phyloP scores from a whole-genome alignment of 1,140 invertebrate genomes.

The Helicoverpa zea region DNA sequence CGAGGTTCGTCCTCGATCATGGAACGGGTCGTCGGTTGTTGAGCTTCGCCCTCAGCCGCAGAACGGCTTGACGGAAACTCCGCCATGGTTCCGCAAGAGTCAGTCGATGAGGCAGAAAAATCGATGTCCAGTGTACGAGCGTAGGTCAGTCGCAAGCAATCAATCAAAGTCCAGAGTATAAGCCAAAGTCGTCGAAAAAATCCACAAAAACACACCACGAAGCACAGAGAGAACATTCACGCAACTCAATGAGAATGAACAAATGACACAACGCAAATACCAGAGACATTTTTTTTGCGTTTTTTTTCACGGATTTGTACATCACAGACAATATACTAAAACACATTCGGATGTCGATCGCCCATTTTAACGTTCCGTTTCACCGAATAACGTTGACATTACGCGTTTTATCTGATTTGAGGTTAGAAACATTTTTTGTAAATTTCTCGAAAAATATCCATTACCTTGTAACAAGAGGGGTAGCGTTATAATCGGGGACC shows the following conservation, averaged over 20 bases:
- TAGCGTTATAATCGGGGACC: no score
- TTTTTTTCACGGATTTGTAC: not conserved
- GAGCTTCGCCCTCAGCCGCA: not conserved
- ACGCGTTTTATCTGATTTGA: no score
- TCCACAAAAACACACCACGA: not conserved
- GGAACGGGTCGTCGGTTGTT: not conserved
- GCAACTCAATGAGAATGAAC: not conserved
- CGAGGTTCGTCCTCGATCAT: not conserved
- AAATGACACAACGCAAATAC: not conserved
- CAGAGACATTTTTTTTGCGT: not conserved
- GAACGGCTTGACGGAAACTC: not conserved
- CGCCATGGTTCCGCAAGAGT: not conserved
- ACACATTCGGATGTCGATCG: no score
- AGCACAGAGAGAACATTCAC: not conserved
- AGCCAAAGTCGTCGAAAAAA: not conserved
- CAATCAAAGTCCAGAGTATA: not conserved
- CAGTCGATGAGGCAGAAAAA: not conserved
- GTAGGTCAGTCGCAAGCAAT: not conserved
- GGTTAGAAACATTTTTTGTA: no score
- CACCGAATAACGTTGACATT: no score
- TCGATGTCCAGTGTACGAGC: no score
- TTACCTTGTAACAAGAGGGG: no score
- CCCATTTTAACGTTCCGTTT: no score
- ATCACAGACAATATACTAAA: no score
- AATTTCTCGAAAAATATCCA: no score